Conservation (phyloP, 2,888 invertebrate genomes). For the Chelonus formosanus region DNA sequence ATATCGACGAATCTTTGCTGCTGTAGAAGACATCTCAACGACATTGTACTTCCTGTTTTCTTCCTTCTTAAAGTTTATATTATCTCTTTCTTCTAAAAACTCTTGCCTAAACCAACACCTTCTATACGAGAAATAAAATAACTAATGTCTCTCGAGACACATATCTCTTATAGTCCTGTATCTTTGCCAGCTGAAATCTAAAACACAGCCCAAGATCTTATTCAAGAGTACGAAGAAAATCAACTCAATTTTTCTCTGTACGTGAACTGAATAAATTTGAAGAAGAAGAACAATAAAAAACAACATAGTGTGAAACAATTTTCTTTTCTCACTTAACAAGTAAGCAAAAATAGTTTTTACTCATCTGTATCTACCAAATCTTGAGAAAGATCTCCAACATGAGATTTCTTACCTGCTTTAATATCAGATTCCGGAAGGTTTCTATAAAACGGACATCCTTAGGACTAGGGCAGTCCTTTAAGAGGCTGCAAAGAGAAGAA, state of each 20-base stretch:
- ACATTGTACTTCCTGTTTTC: slow-evolving; percentile 58
- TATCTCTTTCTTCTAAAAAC: slow-evolving; percentile 53
- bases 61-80: slow-evolving; percentile 37
- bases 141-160: slow-evolving; percentile 43
- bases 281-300: no score
- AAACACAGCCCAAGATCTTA: slow-evolving; percentile 37
- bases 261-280: no score
- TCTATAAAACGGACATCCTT: no score
- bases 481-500: background rate
- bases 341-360: no score
- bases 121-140: background rate
- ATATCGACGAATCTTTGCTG: slow-evolving; percentile 7
- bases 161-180: slow-evolving; percentile 47
- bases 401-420: no score
- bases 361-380: no score
- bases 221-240: background rate
- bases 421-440: no score
- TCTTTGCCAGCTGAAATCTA: slow-evolving; percentile 41
- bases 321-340: no score
- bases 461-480: no score
- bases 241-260: no score
- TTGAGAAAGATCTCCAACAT: no score
- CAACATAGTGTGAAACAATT: no score
- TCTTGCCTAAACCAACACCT: slow-evolving; percentile 58
- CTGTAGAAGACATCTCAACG: slow-evolving; percentile 46